Evolutionary conservation across 2,797 vertebrate genomes (phyloP).

Genomic region (Vireo griseus): DNA sequence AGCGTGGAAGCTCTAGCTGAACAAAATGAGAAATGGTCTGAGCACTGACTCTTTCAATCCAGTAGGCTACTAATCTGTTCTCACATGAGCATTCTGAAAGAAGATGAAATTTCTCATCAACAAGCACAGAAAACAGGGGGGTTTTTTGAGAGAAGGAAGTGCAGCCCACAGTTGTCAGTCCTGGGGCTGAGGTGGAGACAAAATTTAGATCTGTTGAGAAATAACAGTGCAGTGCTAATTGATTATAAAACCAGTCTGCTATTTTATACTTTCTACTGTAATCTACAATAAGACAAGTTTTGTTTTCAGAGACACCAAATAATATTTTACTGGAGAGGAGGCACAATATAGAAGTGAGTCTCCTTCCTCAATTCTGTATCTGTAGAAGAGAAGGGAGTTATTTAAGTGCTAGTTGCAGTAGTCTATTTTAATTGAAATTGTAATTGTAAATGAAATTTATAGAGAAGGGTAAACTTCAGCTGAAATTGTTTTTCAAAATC

Average conservation of each 20-base stretch:
- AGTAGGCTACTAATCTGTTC: background rate
- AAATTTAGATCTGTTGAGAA: background rate
- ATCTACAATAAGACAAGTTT: background rate
- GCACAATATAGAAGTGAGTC: background rate
- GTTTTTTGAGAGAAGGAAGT: background rate
- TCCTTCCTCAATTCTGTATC: background rate
- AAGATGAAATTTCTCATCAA: slow-evolving; percentile 15
- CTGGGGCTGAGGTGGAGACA: background rate
- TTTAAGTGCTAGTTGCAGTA: background rate
- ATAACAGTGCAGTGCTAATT: background rate
- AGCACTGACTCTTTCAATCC: background rate
- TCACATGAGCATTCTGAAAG: background rate
- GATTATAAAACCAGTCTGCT: background rate
- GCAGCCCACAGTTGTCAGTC: background rate
- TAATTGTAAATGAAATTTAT: background rate
- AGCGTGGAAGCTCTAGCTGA: background rate
- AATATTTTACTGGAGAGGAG: background rate
- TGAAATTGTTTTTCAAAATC: background rate
- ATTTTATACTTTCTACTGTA: background rate
- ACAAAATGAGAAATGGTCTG: background rate
- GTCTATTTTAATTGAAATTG: background rate
- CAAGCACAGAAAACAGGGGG: background rate
- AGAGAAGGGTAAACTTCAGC: background rate
- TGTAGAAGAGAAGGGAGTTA: background rate
- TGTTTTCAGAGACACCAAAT: background rate